phyloP scores from a whole-genome alignment of 2,797 vertebrate species.

The Molossus alvarezi region DNA sequence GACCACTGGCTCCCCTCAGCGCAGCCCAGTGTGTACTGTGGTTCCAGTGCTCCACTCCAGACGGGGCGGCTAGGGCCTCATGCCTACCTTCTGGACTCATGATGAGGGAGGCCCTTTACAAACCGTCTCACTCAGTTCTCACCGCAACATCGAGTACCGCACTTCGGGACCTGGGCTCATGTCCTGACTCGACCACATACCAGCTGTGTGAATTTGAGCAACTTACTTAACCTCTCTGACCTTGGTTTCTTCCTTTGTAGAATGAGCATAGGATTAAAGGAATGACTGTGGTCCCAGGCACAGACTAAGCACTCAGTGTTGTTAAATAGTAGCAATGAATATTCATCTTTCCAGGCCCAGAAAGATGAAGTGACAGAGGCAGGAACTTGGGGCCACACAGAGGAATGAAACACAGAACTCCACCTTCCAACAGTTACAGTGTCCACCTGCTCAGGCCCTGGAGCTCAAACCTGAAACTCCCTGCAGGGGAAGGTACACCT shows the following conservation, averaged over 20 bases:
- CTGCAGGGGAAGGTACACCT: neutral
- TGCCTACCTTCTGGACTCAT: neutral
- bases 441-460: neutral
- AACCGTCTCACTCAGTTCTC: neutral
- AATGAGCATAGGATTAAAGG: neutral
- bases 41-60: neutral
- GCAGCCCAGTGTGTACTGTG: neutral
- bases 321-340: constrained; percentile 2
- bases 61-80: neutral
- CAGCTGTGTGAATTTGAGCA: neutral
- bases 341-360: neutral
- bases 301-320: constrained; percentile 3
- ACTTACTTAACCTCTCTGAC: neutral
- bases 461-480: neutral
- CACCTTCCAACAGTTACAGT: neutral
- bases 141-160: neutral
- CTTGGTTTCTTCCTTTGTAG: constrained; percentile 57
- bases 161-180: neutral
- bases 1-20: neutral
- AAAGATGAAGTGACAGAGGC: neutral
- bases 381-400: neutral
- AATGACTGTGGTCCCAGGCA: neutral
- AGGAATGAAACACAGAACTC: neutral
- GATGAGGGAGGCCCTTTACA: neutral
- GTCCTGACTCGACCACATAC: neutral